phyloP scores from a whole-genome alignment of 2,113 vertebrate species.

The Etia nguti region DNA sequence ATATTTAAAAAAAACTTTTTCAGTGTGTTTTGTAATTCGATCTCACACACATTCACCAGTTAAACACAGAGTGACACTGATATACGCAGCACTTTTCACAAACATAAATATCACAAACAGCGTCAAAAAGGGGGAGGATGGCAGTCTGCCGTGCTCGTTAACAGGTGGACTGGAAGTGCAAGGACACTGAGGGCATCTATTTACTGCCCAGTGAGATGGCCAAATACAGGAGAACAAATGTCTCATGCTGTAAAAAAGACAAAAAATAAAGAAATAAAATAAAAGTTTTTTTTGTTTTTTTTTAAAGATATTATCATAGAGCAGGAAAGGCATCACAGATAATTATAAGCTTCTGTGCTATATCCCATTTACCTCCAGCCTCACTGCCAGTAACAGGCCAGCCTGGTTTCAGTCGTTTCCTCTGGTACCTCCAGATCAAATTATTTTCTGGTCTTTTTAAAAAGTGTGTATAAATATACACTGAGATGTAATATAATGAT shows the following conservation, averaged over 20 bases:
- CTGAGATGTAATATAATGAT: neutral
- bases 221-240: neutral
- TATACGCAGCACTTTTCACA: conserved; percentile 15
- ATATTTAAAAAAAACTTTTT: neutral
- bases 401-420: neutral
- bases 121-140: neutral
- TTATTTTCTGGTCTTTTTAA: neutral
- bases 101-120: conserved; percentile 35
- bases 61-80: neutral
- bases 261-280: neutral
- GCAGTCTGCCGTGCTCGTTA: conserved; percentile 13
- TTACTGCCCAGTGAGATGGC: neutral
- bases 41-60: neutral
- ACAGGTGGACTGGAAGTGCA: conserved; percentile 40
- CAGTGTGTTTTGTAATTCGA: conserved; percentile 3
- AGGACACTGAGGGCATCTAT: neutral
- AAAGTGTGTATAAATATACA: neutral
- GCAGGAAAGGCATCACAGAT: neutral
- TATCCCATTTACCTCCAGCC: neutral
- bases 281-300: too few species aligned
- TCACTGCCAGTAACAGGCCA: neutral
- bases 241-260: neutral
- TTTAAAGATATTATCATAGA: neutral
- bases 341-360: neutral
- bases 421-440: neutral